Base-by-base conservation (phyloP, 2,797 vertebrate genomes). In the Argentina silus region DNA sequence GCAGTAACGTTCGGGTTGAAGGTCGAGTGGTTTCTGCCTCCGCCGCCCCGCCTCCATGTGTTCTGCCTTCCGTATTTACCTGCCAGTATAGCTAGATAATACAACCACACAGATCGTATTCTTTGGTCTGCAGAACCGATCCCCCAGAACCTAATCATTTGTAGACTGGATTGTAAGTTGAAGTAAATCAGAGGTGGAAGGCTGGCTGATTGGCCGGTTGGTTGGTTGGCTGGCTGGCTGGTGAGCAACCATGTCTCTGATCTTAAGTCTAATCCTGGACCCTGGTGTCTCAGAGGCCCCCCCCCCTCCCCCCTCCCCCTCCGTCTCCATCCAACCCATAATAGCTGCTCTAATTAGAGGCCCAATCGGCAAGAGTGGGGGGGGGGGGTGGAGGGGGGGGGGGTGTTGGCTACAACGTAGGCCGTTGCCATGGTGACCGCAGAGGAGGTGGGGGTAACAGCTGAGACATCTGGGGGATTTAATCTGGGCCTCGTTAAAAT, bases 271-370 rank as follows among this genome's bases (percentile, higher is more conserved):
- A 17, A 68, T 45, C 19, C 57, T 65, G 60, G 19, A 82, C 72
- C 48, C 50, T 43, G 15, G 69, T 63, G 75, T 66, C 66, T 60
- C 47, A 21, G 19, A 66, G 77, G 83, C 76, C 76, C 82, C 81
- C 82, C 77, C 78, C 81, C 80, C 69, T 80, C 70, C 77, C 74
- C 78, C 9, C 44, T 14, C 21, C 48, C 12, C 8, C 82, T 79
- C 79, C 86, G 88, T 88, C 86, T 89, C 83, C 90, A 87, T 89
- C 89, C 92, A 95, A 89, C 91, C 93, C 92, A 94, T 94, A 95
- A 94, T 94, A 94, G 93, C 89, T 93, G 92, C 91, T 94, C 93
- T 94, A 94, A 94, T 95, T 94, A 94, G 92, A 93, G 90, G 87
- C 27, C 85, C 88, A 90, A 93, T 94, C 92, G 89, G 85, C 91